A percentile compares a stretch with the other conserved stretches of the same genome.
Evolutionary conservation across 2,888 invertebrate species (phyloP).

Genomic region (Iselma pallidipennis): DNA sequence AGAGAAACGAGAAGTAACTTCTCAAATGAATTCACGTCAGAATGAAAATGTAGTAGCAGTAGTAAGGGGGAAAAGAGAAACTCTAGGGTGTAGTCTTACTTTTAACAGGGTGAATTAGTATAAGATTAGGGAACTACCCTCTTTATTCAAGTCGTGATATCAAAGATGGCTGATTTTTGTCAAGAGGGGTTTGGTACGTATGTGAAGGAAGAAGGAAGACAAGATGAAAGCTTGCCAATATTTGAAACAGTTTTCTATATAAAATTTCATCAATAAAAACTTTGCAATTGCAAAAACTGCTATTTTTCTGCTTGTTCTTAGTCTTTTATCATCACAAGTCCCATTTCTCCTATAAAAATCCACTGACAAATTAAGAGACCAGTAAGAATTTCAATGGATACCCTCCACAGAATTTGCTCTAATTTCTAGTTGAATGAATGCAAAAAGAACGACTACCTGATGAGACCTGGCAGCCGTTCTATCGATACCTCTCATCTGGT

Average conservation of each 20-base stretch:
- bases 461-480: slow-evolving; percentile 34
- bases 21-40: neutral
- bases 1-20: slow-evolving; percentile 1
- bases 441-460: slow-evolving; percentile 33
- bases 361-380: neutral
- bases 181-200: slow-evolving; percentile 13
- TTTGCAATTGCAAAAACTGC: no score
- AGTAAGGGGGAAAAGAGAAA: slow-evolving; percentile 8
- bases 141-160: slow-evolving; percentile 42
- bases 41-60: slow-evolving; percentile 6
- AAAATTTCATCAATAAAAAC: no score
- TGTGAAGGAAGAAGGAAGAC: slow-evolving; percentile 7
- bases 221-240: no score
- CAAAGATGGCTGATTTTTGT: slow-evolving; percentile 49
- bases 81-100: slow-evolving; percentile 47
- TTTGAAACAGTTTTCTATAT: no score
- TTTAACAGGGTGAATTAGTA: slow-evolving; percentile 49
- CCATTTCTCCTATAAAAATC: no score
- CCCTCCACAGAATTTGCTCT: neutral
- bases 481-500: slow-evolving; percentile 38
- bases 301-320: no score
- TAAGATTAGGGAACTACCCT: slow-evolving; percentile 48
- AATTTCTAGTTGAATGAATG: slow-evolving; percentile 15
- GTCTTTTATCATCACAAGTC: no score
- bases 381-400: neutral